Conservation (phyloP, 2,888 invertebrate species). For the Coleophora flavipennella region DNA sequence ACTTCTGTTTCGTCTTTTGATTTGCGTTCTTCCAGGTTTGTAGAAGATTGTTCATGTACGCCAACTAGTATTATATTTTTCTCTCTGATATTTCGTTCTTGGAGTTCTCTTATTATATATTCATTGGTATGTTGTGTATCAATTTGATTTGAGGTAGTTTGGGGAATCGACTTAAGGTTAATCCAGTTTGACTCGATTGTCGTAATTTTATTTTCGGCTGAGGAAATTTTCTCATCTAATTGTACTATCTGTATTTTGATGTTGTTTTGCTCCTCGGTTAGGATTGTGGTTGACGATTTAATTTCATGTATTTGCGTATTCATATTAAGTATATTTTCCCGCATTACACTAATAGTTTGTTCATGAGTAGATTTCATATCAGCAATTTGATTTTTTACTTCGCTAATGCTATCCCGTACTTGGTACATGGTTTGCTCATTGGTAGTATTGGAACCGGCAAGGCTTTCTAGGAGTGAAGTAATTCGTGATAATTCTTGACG, state of each 20-base stretch:
- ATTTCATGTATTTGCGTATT: slow-evolving; percentile 2
- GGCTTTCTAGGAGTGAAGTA: not conserved
- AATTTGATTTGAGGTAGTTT: not conserved
- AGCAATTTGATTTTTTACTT: not conserved
- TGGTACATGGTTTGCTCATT: not conserved
- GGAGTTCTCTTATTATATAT: not conserved
- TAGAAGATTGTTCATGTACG: not conserved
- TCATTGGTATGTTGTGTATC: not conserved
- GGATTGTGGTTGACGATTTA: not conserved
- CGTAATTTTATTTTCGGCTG: slow-evolving; percentile 1
- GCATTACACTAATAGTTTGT: not conserved
- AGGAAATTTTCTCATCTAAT: slow-evolving; percentile 1
- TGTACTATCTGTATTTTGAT: not conserved
- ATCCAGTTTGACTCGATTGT: not conserved
- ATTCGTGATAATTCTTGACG: not conserved
- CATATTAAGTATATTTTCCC: not conserved
- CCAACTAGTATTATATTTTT: slow-evolving; percentile 3
- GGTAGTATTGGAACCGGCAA: not conserved
- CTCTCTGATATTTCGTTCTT: slow-evolving; percentile 1
- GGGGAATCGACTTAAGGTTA: not conserved
- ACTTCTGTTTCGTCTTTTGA: slow-evolving; percentile 1
- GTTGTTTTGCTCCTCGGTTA: slow-evolving; percentile 1
- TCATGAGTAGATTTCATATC: not conserved
- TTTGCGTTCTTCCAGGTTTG: not conserved
- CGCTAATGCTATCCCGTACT: not conserved